phyloP scores from a whole-genome alignment of 2,888 invertebrate genomes.

The Hedya salicella region DNA sequence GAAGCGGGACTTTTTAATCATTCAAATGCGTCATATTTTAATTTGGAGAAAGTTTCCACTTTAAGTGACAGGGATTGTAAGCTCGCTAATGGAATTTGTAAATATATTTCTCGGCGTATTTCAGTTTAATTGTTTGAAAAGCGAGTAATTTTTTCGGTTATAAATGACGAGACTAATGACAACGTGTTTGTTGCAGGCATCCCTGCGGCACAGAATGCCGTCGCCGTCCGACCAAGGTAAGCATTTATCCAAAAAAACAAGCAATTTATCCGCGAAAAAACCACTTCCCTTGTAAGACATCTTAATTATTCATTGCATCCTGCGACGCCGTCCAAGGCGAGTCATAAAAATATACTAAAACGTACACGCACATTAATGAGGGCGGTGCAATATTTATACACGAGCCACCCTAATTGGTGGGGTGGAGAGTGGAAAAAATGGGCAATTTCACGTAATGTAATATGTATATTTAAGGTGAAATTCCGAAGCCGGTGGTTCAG shows the following conservation, averaged over 20 bases:
- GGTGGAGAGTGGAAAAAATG: slow-evolving; percentile 86
- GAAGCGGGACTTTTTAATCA: slow-evolving; percentile 77
- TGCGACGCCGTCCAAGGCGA: slow-evolving; percentile 66
- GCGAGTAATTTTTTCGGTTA: not conserved
- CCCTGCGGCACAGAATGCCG: slow-evolving; percentile 73
- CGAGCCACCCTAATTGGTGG: slow-evolving; percentile 84
- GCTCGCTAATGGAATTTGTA: slow-evolving; percentile 67
- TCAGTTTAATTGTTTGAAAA: slow-evolving; percentile 29
- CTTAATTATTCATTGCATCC: slow-evolving; percentile 83
- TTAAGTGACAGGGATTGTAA: slow-evolving; percentile 56
- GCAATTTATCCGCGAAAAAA: slow-evolving; percentile 58
- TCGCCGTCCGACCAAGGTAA: slow-evolving; percentile 79
- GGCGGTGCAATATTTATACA: slow-evolving; percentile 85
- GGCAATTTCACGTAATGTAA: slow-evolving; percentile 86
- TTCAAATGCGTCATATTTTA: slow-evolving; percentile 78
- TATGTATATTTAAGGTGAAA: slow-evolving; percentile 84
- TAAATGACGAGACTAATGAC: slow-evolving; percentile 20
- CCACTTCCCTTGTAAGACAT: slow-evolving; percentile 69
- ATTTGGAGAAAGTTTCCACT: slow-evolving; percentile 62
- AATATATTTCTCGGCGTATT: slow-evolving; percentile 48
- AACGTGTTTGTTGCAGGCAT: slow-evolving; percentile 74
- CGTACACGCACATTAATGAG: slow-evolving; percentile 84
- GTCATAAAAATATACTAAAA: slow-evolving; percentile 81
- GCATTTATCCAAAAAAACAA: slow-evolving; percentile 43
- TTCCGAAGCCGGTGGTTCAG: slow-evolving; percentile 74